Base-by-base conservation (phyloP, 2,797 vertebrate genomes). In the Gallinago nigripennis region DNA sequence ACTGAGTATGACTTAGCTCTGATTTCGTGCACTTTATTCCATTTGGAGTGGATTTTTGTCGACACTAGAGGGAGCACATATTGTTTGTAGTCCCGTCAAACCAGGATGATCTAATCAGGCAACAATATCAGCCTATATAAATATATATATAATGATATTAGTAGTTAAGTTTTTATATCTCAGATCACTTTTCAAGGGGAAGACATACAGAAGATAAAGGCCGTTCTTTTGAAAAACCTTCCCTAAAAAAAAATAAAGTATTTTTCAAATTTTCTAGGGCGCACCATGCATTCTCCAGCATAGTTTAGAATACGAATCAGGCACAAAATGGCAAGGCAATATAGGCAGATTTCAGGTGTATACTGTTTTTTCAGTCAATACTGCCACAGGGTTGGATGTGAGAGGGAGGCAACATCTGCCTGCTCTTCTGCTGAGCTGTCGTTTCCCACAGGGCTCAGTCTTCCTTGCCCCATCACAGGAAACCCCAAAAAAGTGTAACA, bases 61-160 rank as follows among this genome's bases (percentile, higher is more conserved):
- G 69, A 86, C 94, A 56, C 96, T 96, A 97, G 96, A 96, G 95
- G 95, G 94, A 96, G 96, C 66, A 77, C 88, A 77, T 72, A 95
- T 78, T 90, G 91, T 88, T 96, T 64, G 82, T 48, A 79, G 56
- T 80, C 21, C 11, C 0, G 5, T 90, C 76, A 39, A 85, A 71
- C 24, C 27, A 73, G 43, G 12, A 50, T 88, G 64, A 68, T 88
- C 70, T 88, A 28, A 92, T 87, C 23, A 2, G 24, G 14, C 30
- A 68, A 21, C 30, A 12, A 27, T 65, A 27, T 12, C 64, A 48
- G 37, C 27, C 27, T 21, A 3, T 60, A 12, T 12, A 24, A 48
- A 18, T 19, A 12, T 27, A 11, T 16, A 35, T 27, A 11, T 16
- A 35, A 60, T 57, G 35, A 5, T 51, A 14, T 23, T 64, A 65